Percentiles rank a stretch among this genome's conserved stretches.
These are phyloP conservation scores for Cephus runcator DNA, from an alignment of 2,888 invertebrate species.

Conservation along the genomic window DNA sequence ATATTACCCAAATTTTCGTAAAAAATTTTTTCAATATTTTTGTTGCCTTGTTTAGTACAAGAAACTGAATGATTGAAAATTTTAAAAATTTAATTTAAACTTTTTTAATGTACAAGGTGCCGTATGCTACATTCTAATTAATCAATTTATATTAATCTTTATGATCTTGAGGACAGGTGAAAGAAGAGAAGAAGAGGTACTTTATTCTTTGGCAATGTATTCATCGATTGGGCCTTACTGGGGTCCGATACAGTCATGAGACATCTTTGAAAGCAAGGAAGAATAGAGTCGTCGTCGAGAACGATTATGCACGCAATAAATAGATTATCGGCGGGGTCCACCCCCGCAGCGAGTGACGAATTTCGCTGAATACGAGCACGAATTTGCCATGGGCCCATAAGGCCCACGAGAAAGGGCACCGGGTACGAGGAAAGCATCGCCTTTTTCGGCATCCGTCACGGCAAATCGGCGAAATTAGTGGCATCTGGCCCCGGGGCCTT, in stretches of 20 bases:
- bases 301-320: constrained; percentile 59
- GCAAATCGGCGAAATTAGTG: constrained; percentile 53
- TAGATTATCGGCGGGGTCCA: constrained; percentile 32
- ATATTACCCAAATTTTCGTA: too few species aligned
- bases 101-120: too few species aligned
- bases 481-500: constrained; percentile 45
- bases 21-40: too few species aligned
- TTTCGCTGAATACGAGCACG: constrained; percentile 39
- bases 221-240: too few species aligned
- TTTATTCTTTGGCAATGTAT: too few species aligned
- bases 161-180: neutral
- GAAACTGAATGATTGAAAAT: too few species aligned
- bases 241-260: too few species aligned
- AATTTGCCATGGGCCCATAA: constrained; percentile 40
- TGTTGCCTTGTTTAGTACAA: too few species aligned
- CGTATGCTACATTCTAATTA: too few species aligned
- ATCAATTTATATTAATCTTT: neutral
- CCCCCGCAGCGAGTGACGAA: constrained; percentile 33
- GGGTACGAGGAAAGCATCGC: constrained; percentile 11
- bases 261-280: too few species aligned
- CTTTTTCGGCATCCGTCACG: constrained; percentile 44
- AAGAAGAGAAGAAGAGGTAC: neutral
- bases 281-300: constrained; percentile 26
- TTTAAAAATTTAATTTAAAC: too few species aligned
- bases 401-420: constrained; percentile 1